phyloP scores from a whole-genome alignment of 2,113 vertebrate genomes.

The Ovis aries region ARS-UI_Ramb_v3.0 NC_056074.1:12012501-12013000 shows the following conservation, averaged over 20 bases:
- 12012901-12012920: not conserved
- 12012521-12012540: not conserved
- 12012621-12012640: not conserved
- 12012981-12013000: not conserved
- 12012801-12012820: not conserved
- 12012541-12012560: not conserved
- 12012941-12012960: not conserved
- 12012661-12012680: not conserved
- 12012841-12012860: not conserved
- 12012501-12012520: not conserved
- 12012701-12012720: not conserved
- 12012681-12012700: not conserved
- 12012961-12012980: not conserved
- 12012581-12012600: not conserved
- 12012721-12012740: not conserved
- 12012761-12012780: not conserved
- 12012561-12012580: not conserved
- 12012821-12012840: not conserved
- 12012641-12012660: constrained; percentile 1
- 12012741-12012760: not conserved
- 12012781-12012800: not conserved
- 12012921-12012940: not conserved
- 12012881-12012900: not conserved
- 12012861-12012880: not conserved
- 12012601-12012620: not conserved